Percentiles rank a stretch among this genome's conserved stretches.
Conservation (phyloP, 2,113 vertebrate species). For the Agapornis roseicollis region DNA sequence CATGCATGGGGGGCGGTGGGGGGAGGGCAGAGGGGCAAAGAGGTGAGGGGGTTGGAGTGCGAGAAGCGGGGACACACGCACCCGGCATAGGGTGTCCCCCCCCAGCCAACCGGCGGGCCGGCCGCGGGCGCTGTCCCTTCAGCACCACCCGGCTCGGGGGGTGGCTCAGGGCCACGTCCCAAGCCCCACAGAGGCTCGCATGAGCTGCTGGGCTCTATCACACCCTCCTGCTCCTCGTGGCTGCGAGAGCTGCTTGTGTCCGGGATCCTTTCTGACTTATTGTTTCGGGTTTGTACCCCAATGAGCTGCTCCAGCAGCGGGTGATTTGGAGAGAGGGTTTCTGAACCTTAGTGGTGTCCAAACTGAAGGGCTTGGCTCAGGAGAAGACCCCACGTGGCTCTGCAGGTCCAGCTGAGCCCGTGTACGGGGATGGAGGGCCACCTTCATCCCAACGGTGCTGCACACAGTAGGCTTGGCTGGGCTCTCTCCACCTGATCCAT, state of each 20-base stretch:
- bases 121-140: constrained; percentile 59
- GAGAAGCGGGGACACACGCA: neutral
- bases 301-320: rapidly evolving
- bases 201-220: neutral
- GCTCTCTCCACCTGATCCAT: neutral
- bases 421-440: neutral
- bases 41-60: neutral
- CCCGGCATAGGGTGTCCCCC: neutral
- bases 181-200: too few species aligned
- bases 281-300: neutral
- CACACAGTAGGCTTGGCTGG: neutral
- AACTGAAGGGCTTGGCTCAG: neutral
- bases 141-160: constrained; percentile 36
- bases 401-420: neutral
- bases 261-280: too few species aligned
- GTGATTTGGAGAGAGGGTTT: neutral
- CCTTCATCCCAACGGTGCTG: neutral
- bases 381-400: too few species aligned
- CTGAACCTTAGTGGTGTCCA: too few species aligned
- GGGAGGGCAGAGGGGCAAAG: too few species aligned
- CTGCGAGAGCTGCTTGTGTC: neutral
- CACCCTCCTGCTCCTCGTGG: neutral
- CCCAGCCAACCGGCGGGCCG: neutral
- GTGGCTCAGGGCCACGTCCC: neutral
- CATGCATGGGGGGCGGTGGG: neutral